Evolutionary conservation across 2,888 invertebrate species (phyloP), one percentile per base, ranked within the genome.

Genomic region (Bombylius discolor): DNA sequence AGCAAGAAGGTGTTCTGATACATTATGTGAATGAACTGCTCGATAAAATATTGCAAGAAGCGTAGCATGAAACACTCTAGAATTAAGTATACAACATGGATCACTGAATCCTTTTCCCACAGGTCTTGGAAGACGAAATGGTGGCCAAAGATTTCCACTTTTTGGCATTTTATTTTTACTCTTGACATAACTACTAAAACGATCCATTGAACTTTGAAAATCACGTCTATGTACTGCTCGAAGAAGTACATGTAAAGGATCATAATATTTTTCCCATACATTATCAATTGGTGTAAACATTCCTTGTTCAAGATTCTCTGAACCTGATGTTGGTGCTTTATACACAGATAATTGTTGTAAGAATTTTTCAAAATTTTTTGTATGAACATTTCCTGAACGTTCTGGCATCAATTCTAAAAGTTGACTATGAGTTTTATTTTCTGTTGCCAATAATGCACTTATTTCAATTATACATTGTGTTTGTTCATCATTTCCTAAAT

Each of bases 321-420:
- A 81, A 4, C 80, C 79, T 39, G 76, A 73, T 0, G 81, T 79
- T 2, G 95, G 96, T 1, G 92, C 89, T 61, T 88, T 84, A 71
- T 90, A 93, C 49, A 87, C 86, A 1, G 92, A 89, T 23, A 92
- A 78, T 77, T 91, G 86, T 58, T 86, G 84, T 53, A 94, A 79
- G 60, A 90, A 84, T 53, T 85, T 81, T 70, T 93, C 93, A 68
- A 94, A 93, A 75, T 92, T 91, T 66, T 87, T 81, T 50, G 88
- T 89, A 70, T 89, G 89, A 31, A 89, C 86, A 65, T 88, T 90
- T n/a, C 94, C 94, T 61, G 93, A 94, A 32, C 93, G 80, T 76
- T 97, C 97, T 0, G 97, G 97, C 89, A 98, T 92, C 57, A 91
- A 77, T 73, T 97, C 97, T 74, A 93, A 84, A 50, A 98, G 78